phyloP scores from a whole-genome alignment of 2,797 vertebrate genomes.

The Cuculus canorus region DNA sequence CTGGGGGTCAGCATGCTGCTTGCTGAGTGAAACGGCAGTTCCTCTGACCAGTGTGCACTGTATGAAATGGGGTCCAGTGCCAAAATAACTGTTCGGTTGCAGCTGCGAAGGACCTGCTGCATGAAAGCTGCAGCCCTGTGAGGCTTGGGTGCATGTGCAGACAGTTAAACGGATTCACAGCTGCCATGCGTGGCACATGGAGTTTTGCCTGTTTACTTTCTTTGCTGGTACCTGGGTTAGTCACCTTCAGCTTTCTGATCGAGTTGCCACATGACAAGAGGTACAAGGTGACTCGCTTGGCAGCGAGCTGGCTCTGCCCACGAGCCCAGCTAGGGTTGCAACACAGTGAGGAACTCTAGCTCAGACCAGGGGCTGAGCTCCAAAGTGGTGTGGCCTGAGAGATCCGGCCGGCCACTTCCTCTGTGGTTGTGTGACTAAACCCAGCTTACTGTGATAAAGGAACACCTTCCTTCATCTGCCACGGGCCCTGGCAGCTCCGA shows the following conservation, averaged over 20 bases:
- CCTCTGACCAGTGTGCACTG: accelerated
- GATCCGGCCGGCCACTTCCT: not conserved
- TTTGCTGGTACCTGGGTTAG: not conserved
- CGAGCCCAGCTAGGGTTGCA: not conserved
- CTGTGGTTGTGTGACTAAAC: not conserved
- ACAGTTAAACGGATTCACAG: not conserved
- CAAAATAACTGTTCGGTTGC: not conserved
- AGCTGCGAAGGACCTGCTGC: not conserved
- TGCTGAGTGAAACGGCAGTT: accelerated
- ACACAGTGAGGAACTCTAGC: not conserved
- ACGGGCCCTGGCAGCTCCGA: not conserved
- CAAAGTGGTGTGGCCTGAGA: not conserved
- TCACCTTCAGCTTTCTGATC: not conserved
- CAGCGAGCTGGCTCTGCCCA: not conserved
- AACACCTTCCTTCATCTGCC: accelerated
- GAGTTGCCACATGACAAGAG: not conserved
- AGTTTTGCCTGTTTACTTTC: not conserved
- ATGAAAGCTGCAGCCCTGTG: not conserved
- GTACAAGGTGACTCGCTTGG: not conserved
- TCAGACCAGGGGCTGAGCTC: not conserved
- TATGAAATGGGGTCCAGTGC: not conserved
- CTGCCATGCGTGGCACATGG: not conserved
- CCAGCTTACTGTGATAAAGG: not conserved
- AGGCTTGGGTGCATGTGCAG: not conserved
- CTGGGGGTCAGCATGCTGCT: not conserved